Conservation (phyloP, 92 coral and sea anemone species). For the Zoanthus sansibaricus region DNA sequence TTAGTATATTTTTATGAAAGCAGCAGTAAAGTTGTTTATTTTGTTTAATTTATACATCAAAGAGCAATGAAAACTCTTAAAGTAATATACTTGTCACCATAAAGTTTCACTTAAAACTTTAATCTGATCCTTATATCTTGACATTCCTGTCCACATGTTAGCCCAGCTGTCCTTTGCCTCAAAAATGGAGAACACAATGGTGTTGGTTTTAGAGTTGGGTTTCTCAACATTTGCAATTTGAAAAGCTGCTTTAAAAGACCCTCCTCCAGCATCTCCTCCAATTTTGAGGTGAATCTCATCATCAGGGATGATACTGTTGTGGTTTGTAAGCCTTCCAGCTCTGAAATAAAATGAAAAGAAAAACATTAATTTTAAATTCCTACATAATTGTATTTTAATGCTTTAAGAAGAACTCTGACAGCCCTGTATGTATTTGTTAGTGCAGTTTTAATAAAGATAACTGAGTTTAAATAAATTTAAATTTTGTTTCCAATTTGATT, state of each 20-base stretch:
- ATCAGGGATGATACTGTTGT: conserved; percentile 30
- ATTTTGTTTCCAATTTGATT: not conserved
- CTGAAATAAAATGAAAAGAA: not conserved
- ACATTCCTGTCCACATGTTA: conserved; percentile 7
- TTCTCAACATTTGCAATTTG: conserved; percentile 34
- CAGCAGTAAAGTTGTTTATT: not conserved
- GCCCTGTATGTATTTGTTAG: not conserved
- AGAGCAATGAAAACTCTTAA: not conserved
- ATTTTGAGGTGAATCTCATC: conserved; percentile 37
- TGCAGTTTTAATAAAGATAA: not conserved
- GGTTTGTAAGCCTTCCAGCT: conserved; percentile 4
- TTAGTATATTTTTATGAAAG: too few species aligned
- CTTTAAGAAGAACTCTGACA: not conserved
- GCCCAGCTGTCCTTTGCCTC: conserved; percentile 15
- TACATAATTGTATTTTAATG: not conserved
- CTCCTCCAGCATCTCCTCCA: conserved; percentile 53
- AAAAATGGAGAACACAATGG: conserved; percentile 12
- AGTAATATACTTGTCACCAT: conserved; percentile 46
- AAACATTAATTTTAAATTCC: not conserved
- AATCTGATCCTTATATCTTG: not conserved
- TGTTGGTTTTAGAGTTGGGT: conserved; percentile 26
- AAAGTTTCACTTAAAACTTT: conserved; percentile 15
- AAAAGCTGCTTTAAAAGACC: conserved; percentile 23
- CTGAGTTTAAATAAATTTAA: not conserved
- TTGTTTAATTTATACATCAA: not conserved